These are phyloP conservation scores for Rhabdornis inornatus DNA, from an alignment of 2,113 vertebrate genomes.

Conservation along the genomic window DNA sequence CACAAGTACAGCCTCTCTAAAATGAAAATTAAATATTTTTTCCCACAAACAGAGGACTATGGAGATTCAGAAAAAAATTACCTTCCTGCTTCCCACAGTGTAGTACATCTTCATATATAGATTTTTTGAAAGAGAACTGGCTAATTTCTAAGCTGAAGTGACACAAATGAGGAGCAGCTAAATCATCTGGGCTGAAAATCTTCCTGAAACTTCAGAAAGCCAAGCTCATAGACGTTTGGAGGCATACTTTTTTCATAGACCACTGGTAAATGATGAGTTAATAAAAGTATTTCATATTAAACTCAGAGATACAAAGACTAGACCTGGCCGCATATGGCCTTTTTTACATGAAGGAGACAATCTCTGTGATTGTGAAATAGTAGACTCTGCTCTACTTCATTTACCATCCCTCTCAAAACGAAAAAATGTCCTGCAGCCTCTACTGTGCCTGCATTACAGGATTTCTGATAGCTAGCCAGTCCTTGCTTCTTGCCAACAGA, in stretches of 20 bases:
- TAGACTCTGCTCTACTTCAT: background rate
- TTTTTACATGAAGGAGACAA: background rate
- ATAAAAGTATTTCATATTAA: background rate
- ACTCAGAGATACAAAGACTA: background rate
- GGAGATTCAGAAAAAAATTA: background rate
- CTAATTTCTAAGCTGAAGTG: background rate
- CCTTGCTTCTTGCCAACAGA: background rate
- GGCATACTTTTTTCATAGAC: background rate
- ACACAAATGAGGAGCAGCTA: background rate
- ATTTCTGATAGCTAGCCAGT: background rate
- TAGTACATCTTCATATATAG: background rate
- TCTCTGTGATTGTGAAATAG: background rate
- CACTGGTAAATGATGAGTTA: background rate
- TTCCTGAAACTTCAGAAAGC: background rate
- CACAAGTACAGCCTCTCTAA: background rate
- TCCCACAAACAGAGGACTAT: background rate
- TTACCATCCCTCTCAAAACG: background rate
- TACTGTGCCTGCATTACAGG: background rate
- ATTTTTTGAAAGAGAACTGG: background rate
- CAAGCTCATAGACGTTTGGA: background rate
- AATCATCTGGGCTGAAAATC: background rate
- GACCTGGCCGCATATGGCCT: background rate
- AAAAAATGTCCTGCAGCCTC: fast-evolving
- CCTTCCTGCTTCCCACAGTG: background rate
- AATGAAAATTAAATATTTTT: background rate